Evolutionary conservation across 2,113 vertebrate genomes (phyloP), one percentile per base, ranked within the genome.

Genomic region (Atractosteus spatula): DNA sequence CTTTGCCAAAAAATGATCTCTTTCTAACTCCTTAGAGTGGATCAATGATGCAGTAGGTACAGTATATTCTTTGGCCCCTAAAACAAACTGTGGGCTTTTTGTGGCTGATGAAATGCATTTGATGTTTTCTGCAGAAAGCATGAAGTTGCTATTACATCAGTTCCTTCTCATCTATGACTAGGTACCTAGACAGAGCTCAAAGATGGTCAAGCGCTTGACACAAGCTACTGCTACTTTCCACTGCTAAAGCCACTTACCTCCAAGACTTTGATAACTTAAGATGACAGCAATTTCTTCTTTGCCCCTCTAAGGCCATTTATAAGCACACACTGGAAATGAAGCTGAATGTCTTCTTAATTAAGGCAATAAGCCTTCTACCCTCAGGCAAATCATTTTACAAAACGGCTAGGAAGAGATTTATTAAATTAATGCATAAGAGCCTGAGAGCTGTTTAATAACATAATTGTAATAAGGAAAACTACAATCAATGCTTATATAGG

Each of bases 311-410:
- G 76, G 82, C 86, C 84, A 74, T 78, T 79, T 79, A 78, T 73
- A 77, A 70, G 66, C 83, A 80, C 80, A 83, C 80, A 76, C 77
- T 79, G 80, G 80, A 83, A 85, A 89, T 83, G 73, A 83, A 84
- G 85, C 85, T 84, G 85, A 86, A 83, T 75, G 55, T 75, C 83
- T 76, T 79, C 79, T 79, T 89, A 89, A 89, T 89, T 88, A 87
- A 80, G 79, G 77, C 62, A 74, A 86, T 89, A 87, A 84, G 80
- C 56, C 85, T 84, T 80, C 81, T 82, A 80, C 85, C 87, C 86
- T 79, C 63, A 62, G 72, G 89, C 86, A 76, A 88, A 85, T 81
- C 81, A 85, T 84, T 80, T 78, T 78, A 62, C 82, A 80, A 77
- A 89, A 83, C 76, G 81, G 85, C 82, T 82, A 80, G 83, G 76